Evolutionary conservation across 2,113 vertebrate species (phyloP).

Genomic region (Salminus brasiliensis): DNA sequence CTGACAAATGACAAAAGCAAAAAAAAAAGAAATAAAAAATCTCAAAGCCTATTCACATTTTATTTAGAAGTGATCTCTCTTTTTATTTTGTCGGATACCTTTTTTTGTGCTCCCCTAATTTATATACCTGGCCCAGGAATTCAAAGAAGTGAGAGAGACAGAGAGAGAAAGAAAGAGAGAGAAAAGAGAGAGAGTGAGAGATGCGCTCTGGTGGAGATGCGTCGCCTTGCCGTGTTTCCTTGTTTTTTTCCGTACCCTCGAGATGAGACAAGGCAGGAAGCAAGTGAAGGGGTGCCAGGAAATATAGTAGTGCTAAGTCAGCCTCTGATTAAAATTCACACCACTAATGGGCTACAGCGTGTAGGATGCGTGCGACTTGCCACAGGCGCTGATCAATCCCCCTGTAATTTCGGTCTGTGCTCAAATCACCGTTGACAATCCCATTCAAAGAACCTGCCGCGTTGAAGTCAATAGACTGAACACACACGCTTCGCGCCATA

Average conservation of each 20-base stretch:
- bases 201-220: not conserved
- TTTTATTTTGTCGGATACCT: conserved; percentile 37
- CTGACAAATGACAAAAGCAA: conserved; percentile 65
- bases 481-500: not conserved
- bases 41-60: conserved; percentile 29
- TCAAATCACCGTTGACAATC: conserved; percentile 18
- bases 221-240: conserved; percentile 24
- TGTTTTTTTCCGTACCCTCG: conserved; percentile 38
- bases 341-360: conserved; percentile 43
- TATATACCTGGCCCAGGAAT: conserved; percentile 21
- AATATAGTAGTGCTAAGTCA: conserved; percentile 40
- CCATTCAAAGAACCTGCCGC: conserved; percentile 3
- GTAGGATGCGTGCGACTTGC: conserved; percentile 27
- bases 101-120: conserved; percentile 25
- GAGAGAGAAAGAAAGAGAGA: not conserved
- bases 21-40: conserved; percentile 4
- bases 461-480: conserved; percentile 27
- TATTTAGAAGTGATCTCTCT: conserved; percentile 44
- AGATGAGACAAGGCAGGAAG: conserved; percentile 50
- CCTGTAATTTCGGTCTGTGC: conserved; percentile 14
- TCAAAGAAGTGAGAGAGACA: conserved; percentile 11
- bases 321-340: conserved; percentile 54
- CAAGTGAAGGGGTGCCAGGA: conserved; percentile 48
- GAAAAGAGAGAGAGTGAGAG: not conserved
- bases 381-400: conserved; percentile 31